Base-by-base conservation (phyloP, 2,797 vertebrate genomes). In the Molossus molossus region DNA sequence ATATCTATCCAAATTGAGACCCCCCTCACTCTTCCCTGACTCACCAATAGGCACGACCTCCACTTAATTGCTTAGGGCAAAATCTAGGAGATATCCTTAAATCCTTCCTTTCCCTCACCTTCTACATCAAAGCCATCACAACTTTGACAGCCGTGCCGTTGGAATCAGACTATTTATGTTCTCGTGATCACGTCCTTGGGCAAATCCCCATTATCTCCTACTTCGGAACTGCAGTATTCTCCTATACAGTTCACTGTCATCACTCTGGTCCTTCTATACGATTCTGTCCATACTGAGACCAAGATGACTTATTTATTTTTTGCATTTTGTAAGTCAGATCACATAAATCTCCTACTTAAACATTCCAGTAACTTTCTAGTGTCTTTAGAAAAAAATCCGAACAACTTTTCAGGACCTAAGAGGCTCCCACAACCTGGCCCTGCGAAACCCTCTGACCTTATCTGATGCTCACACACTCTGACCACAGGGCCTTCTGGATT, bases 301-400 rank as follows among this genome's bases (percentile, higher is more conserved):
- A 92, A 48, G 33, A 37, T 83, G 5, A 65, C 23, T 25, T 25
- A 45, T 45, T 45, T 45, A 45, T 45, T 58, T 3, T 27, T 87
- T 14, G 13, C 67, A 79, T 37, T 79, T 77, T 10, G 3, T 29
- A 76, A 75, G 13, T 60, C 40, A 81, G 18, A 72, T 33, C 6
- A 91, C 89, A 40, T 69, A 77, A 85, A 60, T 65, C 27, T 77
- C 6, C 27, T 37, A 9, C 79, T 76, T 88, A 58, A 94, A 64
- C 57, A 37, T 79, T 87, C 53, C 37, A 70, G 8, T 50, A 80
- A 70, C 21, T 62, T 92, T 18, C 25, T n/a, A 88, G 87, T 60
- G 17, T 73, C 70, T 73, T 85, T 92, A 81, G 48, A 75, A 92
- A 92, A 88, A 76, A n/a, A 90, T 50, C 9, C 21, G 11, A 62